Evolutionary conservation across 2,888 invertebrate species (phyloP), one percentile per base, ranked within the genome.

Genomic region (Cancer borealis): DNA sequence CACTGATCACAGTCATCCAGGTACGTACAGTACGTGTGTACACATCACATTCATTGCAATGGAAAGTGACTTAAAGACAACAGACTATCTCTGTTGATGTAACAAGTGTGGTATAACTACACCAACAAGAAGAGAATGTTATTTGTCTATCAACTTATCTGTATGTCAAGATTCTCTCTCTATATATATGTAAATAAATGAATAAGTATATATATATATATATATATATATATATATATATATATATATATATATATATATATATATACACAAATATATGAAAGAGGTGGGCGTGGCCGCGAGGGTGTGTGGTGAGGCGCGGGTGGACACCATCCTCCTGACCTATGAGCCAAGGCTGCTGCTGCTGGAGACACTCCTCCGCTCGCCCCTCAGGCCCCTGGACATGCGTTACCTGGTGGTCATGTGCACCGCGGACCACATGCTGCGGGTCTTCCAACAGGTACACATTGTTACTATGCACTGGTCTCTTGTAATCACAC

Each of bases 271-370:
- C 3, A 14, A 12, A 14, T 54, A 14, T 54, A 14, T 54, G 8
- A 10, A 30, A 84, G 39, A 39, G 3, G 88, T 92, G 91, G 47
- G 46, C 46, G 91, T 92, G 73, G 91, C 47, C 8, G 79, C 79
- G n/a, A 73, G 79, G 79, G 66, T 60, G 47, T 92, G 91, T n/a
- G 54, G 21, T 10, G 73, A 73, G 91, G 91, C 39, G n/a, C 12
- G 91, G 66, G 79, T 30, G 46, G 66, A 66, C 91, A 92, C 91
- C 39, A 26, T 47, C 17, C 45, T 92, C 10, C 47, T 92, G 91
- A 92, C 17, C 45, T 73, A 73, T 21, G 39, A 92, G 46, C 91
- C 66, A 8, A 17, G 45, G 26, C 73, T 92, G 66, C 45, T n/a
- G 73, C 21, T 46, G 79, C 73, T 92, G 79, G 79, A 92, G 91